Evolutionary conservation across 2,113 vertebrate genomes (phyloP).

Genomic region (Ramphastos sulfuratus): DNA sequence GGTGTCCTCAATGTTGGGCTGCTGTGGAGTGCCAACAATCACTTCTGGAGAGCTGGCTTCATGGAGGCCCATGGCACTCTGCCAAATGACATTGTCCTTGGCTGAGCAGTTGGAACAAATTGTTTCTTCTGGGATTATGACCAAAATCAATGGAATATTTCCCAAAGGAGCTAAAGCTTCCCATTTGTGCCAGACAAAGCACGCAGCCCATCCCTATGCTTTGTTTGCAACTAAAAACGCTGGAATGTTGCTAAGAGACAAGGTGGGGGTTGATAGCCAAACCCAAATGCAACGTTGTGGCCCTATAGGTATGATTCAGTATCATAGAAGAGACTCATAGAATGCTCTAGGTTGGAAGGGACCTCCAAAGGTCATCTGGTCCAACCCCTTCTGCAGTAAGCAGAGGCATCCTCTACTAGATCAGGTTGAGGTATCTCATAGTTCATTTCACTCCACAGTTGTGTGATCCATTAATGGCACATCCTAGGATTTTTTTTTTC

Average conservation of each 20-base stretch:
- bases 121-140: constrained; percentile 35
- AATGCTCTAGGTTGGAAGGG: too few relatives aligned
- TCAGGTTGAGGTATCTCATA: neutral
- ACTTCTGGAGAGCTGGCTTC: neutral
- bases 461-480: neutral
- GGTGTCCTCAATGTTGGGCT: neutral
- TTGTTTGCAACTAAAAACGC: constrained; percentile 1
- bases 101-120: constrained; percentile 41
- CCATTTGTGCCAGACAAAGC: neutral
- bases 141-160: constrained; percentile 45
- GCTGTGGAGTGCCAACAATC: neutral
- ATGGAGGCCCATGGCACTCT: neutral
- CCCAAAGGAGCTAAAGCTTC: constrained; percentile 35
- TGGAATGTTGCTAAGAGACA: constrained; percentile 6
- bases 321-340: too few relatives aligned
- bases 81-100: constrained; percentile 41
- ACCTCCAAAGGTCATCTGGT: too few relatives aligned
- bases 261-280: neutral
- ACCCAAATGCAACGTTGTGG: neutral
- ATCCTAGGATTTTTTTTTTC: neutral
- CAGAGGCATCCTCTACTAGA: too few relatives aligned
- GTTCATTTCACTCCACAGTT: neutral
- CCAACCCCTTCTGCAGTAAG: too few relatives aligned
- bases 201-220: neutral
- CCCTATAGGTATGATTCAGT: neutral